A percentile compares a stretch with the other conserved stretches of the same genome.
Conservation (phyloP, 2,113 vertebrate genomes). For the Tachysurus fulvidraco region DNA sequence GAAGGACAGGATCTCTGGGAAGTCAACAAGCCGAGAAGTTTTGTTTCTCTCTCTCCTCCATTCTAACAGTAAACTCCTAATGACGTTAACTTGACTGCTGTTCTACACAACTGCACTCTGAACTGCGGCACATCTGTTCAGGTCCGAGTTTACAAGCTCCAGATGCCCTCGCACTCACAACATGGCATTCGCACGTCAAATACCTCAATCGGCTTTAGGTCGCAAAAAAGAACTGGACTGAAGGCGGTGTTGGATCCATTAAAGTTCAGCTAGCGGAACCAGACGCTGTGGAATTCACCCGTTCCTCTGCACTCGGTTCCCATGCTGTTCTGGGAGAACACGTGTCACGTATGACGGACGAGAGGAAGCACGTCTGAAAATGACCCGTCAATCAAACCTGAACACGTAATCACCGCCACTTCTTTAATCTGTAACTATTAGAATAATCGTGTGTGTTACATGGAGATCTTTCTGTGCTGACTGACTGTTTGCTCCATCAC, state of each 20-base stretch:
- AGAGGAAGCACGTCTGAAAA: conserved; percentile 35
- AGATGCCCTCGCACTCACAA: neutral
- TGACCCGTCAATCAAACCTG: conserved; percentile 43
- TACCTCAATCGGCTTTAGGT: no score
- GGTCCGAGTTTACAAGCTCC: neutral
- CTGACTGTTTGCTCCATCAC: neutral
- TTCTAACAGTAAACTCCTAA: conserved; percentile 60
- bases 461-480: neutral
- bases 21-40: conserved; percentile 59
- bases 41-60: conserved; percentile 52
- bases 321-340: conserved; percentile 47
- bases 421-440: neutral
- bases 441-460: neutral
- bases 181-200: neutral
- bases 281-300: conserved; percentile 10
- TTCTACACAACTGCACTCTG: neutral
- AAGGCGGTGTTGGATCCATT: conserved; percentile 35
- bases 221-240: neutral
- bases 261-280: conserved; percentile 7
- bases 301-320: conserved; percentile 20
- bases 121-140: neutral
- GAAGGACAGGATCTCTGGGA: conserved; percentile 73
- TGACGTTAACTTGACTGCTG: conserved; percentile 38
- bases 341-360: conserved; percentile 46
- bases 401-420: no score